Percentiles rank a stretch among this genome's conserved stretches.
Conservation (phyloP, 2,888 invertebrate genomes). For the Cryptocephalus primarius region DNA sequence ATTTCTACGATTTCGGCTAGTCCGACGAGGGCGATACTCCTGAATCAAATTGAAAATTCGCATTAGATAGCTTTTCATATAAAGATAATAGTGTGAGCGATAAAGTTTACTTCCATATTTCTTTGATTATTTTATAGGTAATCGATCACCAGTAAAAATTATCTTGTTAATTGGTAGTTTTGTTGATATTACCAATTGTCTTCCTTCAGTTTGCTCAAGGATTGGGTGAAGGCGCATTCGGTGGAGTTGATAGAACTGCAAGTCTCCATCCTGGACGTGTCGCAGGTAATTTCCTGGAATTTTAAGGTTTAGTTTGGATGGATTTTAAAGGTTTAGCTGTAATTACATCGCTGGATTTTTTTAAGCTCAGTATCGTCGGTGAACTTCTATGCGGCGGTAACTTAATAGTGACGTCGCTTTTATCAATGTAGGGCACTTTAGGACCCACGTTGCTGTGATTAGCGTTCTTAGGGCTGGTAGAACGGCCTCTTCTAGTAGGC, state of each 20-base stretch:
- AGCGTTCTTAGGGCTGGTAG: slow-evolving; percentile 22
- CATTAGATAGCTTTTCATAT: no score
- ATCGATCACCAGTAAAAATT: no score
- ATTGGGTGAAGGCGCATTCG: slow-evolving; percentile 15
- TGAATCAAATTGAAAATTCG: slow-evolving; percentile 6
- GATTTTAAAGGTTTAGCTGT: not conserved
- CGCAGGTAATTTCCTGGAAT: slow-evolving; percentile 9
- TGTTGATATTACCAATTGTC: slow-evolving; percentile 23
- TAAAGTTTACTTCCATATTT: no score
- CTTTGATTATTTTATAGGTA: no score
- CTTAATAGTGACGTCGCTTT: slow-evolving; percentile 9
- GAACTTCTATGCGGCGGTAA: not conserved
- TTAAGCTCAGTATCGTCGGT: slow-evolving; percentile 1
- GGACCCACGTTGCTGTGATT: slow-evolving; percentile 2
- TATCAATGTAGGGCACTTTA: slow-evolving; percentile 23
- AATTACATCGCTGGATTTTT: slow-evolving; percentile 4
- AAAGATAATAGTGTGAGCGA: no score
- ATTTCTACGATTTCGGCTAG: slow-evolving; percentile 33
- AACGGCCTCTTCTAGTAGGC: slow-evolving; percentile 24
- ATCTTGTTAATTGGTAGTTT: no score
- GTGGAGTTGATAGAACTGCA: slow-evolving; percentile 9
- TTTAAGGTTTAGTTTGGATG: not conserved
- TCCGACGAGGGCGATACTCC: slow-evolving; percentile 29
- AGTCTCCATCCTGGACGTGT: slow-evolving; percentile 8
- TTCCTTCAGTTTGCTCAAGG: slow-evolving; percentile 22